A percentile compares a stretch with the other conserved stretches of the same genome.
These are phyloP conservation scores for Pseudopipra pipra DNA, from an alignment of 2,113 vertebrate genomes.

Conservation along the genomic window DNA sequence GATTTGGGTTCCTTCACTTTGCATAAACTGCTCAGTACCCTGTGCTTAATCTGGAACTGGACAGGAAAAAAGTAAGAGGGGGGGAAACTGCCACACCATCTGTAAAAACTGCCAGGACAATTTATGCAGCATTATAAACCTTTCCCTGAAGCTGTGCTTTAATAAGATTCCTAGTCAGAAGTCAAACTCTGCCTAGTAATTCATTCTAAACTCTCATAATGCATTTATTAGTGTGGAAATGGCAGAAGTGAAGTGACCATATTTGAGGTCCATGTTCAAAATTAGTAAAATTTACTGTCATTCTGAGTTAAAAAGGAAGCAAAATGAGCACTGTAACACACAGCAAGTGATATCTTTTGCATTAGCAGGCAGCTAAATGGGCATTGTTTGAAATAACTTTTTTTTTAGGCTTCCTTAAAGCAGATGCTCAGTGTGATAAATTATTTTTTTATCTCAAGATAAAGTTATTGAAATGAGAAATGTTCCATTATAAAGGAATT, in stretches of 20 bases:
- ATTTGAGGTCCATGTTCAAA: slow-evolving; percentile 8
- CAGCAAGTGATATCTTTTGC: not conserved
- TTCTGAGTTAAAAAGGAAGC: slow-evolving; percentile 17
- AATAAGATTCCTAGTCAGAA: slow-evolving; percentile 72
- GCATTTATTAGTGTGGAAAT: slow-evolving; percentile 69
- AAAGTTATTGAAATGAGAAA: slow-evolving; percentile 70
- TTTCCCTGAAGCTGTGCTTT: slow-evolving; percentile 75
- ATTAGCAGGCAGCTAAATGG: slow-evolving; percentile 35
- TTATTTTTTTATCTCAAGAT: slow-evolving; percentile 31
- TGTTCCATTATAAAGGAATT: slow-evolving; percentile 67
- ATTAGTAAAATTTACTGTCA: slow-evolving; percentile 41
- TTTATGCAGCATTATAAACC: slow-evolving; percentile 68
- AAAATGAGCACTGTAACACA: not conserved
- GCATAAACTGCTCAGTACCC: not conserved
- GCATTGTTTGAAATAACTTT: slow-evolving; percentile 56
- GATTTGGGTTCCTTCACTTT: not conserved
- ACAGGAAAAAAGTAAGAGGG: not conserved
- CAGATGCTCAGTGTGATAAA: slow-evolving; percentile 57
- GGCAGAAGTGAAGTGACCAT: slow-evolving; percentile 54
- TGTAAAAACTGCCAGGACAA: slow-evolving; percentile 67
- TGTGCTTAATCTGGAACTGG: not conserved
- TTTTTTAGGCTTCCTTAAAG: slow-evolving; percentile 51
- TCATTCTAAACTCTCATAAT: slow-evolving; percentile 71
- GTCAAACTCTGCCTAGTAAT: slow-evolving; percentile 65
- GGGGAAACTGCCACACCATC: slow-evolving; percentile 1